Evolutionary conservation across 2,888 invertebrate genomes (phyloP).

Genomic region (Stenurella melanura): DNA sequence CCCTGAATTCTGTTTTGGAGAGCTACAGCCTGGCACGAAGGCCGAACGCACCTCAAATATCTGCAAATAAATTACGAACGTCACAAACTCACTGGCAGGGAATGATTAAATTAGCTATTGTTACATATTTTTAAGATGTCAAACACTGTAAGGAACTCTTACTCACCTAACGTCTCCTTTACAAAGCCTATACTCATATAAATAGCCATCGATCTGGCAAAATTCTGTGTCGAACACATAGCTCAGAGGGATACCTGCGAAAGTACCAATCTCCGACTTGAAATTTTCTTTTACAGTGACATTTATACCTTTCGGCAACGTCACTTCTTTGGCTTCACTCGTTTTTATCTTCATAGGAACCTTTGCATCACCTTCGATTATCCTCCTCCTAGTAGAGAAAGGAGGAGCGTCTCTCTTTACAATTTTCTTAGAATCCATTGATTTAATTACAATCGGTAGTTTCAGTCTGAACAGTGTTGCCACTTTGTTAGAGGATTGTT

Average conservation of each 20-base stretch:
- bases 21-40: conserved; percentile 62
- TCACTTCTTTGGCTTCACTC: conserved; percentile 27
- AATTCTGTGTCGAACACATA: conserved; percentile 63
- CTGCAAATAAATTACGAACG: conserved; percentile 60
- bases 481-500: conserved; percentile 5
- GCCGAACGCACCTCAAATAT: conserved; percentile 62
- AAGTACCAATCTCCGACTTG: conserved; percentile 59
- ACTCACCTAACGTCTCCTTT: conserved; percentile 63
- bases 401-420: not conserved
- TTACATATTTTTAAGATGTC: conserved; percentile 14
- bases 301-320: conserved; percentile 52
- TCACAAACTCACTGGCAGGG: too few relatives aligned
- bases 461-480: conserved; percentile 40
- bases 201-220: conserved; percentile 64
- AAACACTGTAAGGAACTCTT: not conserved
- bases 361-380: conserved; percentile 26
- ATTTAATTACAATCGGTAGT: conserved; percentile 48
- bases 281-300: conserved; percentile 52
- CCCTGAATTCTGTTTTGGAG: conserved; percentile 55
- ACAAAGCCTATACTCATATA: conserved; percentile 66
- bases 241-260: conserved; percentile 53
- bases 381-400: conserved; percentile 1
- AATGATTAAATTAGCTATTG: not conserved
- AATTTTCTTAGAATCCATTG: conserved; percentile 17
- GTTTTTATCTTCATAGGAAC: conserved; percentile 17